Conservation (phyloP, 37 sponge, comb jelly and placozoan species). For the Petrosia ficiformis region DNA sequence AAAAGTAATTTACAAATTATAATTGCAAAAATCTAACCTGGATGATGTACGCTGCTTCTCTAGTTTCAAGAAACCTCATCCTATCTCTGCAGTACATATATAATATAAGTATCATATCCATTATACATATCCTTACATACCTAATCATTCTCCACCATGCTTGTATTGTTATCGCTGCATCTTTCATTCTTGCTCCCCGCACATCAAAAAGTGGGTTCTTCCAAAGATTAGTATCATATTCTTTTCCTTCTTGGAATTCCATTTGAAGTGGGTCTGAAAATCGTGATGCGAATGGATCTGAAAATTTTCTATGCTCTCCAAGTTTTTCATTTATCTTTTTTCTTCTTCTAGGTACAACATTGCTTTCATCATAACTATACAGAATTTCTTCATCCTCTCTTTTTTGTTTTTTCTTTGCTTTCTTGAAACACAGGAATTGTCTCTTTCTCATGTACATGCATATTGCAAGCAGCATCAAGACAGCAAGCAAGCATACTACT, state of each 20-base stretch:
- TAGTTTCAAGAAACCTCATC: constrained; percentile 44
- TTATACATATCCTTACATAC: constrained; percentile 2
- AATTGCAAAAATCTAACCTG: constrained; percentile 38
- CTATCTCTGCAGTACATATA: constrained; percentile 40
- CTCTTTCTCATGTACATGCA: constrained; percentile 23
- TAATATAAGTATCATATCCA: not conserved
- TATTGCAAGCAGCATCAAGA: constrained; percentile 2
- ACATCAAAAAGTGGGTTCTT: constrained; percentile 68
- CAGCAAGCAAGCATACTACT: constrained; percentile 26
- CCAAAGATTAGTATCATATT: constrained; percentile 40
- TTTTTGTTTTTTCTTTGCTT: not conserved
- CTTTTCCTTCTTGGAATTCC: constrained; percentile 13
- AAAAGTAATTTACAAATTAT: not conserved
- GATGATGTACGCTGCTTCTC: constrained; percentile 31
- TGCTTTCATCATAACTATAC: no score
- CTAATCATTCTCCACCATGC: constrained; percentile 78
- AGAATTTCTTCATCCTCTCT: not conserved
- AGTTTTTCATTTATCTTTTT: not conserved
- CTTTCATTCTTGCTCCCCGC: constrained; percentile 26
- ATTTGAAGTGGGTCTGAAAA: constrained; percentile 46
- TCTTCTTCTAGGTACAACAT: no score
- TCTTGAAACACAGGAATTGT: constrained; percentile 45
- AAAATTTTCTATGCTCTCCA: constrained; percentile 6
- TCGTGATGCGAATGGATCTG: constrained; percentile 36
- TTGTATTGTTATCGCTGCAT: constrained; percentile 66